Percentiles rank a stretch among this genome's conserved stretches.
Evolutionary conservation across 2,888 invertebrate genomes (phyloP).

Genomic region (Drosophila longiperda): DNA sequence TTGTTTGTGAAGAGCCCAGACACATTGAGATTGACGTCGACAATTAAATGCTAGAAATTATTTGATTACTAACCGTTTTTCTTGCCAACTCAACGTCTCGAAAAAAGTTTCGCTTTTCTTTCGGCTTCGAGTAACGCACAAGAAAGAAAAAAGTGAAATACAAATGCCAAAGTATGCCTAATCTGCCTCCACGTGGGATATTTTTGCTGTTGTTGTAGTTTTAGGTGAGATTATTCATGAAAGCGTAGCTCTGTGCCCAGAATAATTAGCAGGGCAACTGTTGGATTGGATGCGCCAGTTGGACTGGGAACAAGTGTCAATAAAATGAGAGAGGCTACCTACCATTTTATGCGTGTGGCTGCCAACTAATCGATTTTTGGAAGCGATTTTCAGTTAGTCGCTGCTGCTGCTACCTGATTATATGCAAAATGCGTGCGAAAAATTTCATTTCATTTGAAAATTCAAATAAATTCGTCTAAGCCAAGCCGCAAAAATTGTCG

Average conservation of each 20-base stretch:
- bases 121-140: slow-evolving; percentile 19
- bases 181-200: slow-evolving; percentile 50
- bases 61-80: slow-evolving; percentile 67
- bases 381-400: slow-evolving; percentile 61
- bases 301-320: slow-evolving; percentile 43
- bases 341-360: slow-evolving; percentile 24
- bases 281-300: background rate
- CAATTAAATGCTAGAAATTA: slow-evolving; percentile 74
- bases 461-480: slow-evolving; percentile 49
- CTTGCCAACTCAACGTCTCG: slow-evolving; percentile 58
- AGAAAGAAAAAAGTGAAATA: slow-evolving; percentile 33
- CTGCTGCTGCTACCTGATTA: slow-evolving; percentile 52
- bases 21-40: slow-evolving; percentile 43
- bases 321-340: slow-evolving; percentile 28
- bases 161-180: slow-evolving; percentile 50
- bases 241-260: slow-evolving; percentile 71
- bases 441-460: slow-evolving; percentile 71
- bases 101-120: slow-evolving; percentile 75
- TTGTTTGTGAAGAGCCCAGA: slow-evolving; percentile 12
- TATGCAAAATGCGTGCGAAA: slow-evolving; percentile 71
- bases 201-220: slow-evolving; percentile 27
- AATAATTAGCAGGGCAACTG: slow-evolving; percentile 60
- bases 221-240: slow-evolving; percentile 73
- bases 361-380: slow-evolving; percentile 74
- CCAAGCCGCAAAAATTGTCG: slow-evolving; percentile 59